Evolutionary conservation across 2,797 vertebrate genomes (phyloP), one percentile per base, ranked within the genome.

Genomic region (Chrysocyon brachyurus): DNA sequence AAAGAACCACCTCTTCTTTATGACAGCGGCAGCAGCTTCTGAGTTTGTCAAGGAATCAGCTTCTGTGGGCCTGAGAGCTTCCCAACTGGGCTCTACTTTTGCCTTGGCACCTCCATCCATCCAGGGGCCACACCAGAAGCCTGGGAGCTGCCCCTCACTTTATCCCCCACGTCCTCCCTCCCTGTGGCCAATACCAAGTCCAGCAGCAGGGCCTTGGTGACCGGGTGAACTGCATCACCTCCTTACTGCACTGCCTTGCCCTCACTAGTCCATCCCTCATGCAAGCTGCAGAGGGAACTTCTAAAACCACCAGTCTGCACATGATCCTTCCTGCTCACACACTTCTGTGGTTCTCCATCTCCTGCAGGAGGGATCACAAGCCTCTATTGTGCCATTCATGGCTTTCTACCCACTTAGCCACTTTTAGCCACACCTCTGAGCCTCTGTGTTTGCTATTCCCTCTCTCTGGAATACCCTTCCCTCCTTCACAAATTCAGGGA

Each of bases 1-100:
- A 92, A 96, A 90, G 63, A 87, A 52, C 59, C 5, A 52, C 21
- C 63, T 89, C 40, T 78, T 63, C 57, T 92, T 56, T 54, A n/a
- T 61, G 82, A 89, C 52, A 28, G 84, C n/a, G 33, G 63, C 64
- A 28, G 15, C 14, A n/a, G 46, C 3, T 52, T 21, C 40, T 54
- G 49, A 24, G 2, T 28, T 77, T 75, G 82, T 21, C 54, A 4
- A 63, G 21, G 28, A 11, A 2, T 54, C 17, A 6, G 36, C 36
- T 26, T 12, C 78, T 49, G 63, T 5, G 28, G n/a, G 46, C 7
- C n/a, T 49, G 52, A 26, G 68, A 17, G n/a, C n/a, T 36, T n/a
- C 21, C 78, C 6, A 4, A 2, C 24, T 8, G 24, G 57, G 36
- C 9, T 78, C 33, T 63, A 26, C 1, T 3, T 57, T 10, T 40